These are phyloP conservation scores for Anisognathus igniventris DNA, from an alignment of 2,797 vertebrate genomes.

Conservation along the genomic window DNA sequence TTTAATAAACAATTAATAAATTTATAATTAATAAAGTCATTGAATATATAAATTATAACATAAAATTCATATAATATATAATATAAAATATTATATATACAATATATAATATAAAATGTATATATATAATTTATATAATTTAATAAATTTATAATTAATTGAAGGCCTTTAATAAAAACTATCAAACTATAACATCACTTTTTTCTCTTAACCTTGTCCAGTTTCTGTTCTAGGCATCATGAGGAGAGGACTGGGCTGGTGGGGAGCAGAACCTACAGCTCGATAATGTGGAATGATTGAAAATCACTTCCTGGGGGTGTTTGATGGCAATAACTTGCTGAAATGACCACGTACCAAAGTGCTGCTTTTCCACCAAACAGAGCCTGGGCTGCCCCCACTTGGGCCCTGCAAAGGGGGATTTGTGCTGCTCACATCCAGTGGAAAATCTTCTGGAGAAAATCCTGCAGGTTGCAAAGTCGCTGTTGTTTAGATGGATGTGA, in stretches of 20 bases:
- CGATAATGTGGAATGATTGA: not conserved
- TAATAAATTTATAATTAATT: not conserved
- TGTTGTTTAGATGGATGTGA: slow-evolving; percentile 25
- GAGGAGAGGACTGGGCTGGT: not conserved
- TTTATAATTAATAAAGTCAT: not conserved
- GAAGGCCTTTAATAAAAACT: not conserved
- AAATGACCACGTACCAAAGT: rapidly evolving
- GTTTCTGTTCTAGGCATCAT: not conserved
- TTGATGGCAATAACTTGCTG: not conserved
- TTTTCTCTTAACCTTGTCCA: not conserved
- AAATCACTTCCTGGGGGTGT: rapidly evolving
- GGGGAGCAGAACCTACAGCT: not conserved
- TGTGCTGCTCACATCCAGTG: not conserved
- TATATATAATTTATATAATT: not conserved
- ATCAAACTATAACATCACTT: not conserved
- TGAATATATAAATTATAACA: no score
- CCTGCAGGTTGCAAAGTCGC: not conserved
- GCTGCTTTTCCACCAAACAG: not conserved
- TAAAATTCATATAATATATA: not conserved
- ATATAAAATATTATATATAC: not conserved
- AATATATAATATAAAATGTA: not conserved
- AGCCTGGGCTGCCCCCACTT: not conserved
- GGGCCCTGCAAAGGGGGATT: not conserved
- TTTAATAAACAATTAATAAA: not conserved
- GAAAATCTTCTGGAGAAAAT: not conserved